phyloP scores from a whole-genome alignment of 2,113 vertebrate species.

The Sorex fumeus region DNA sequence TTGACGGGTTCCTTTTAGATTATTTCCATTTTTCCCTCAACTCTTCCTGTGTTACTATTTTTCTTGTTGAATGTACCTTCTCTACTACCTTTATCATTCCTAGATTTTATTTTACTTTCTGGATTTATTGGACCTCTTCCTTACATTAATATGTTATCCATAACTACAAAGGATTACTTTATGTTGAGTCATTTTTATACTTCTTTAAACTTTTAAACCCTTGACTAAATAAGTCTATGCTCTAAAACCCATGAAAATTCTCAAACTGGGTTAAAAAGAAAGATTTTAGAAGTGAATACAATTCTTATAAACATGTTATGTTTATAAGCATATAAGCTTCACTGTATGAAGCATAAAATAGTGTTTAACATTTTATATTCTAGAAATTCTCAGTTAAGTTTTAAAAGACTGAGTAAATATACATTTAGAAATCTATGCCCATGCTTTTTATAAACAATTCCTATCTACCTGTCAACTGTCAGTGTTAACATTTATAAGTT shows the following conservation, averaged over 20 bases:
- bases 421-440: constrained; percentile 65
- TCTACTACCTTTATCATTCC: constrained; percentile 31
- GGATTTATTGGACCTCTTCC: constrained; percentile 25
- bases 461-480: constrained; percentile 68
- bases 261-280: constrained; percentile 58
- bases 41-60: constrained; percentile 28
- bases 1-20: constrained; percentile 35
- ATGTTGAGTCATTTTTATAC: constrained; percentile 65
- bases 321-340: too few species aligned
- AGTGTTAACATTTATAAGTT: constrained; percentile 67
- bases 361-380: constrained; percentile 62
- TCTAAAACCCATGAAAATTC: constrained; percentile 60
- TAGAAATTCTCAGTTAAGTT: constrained; percentile 70
- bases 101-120: constrained; percentile 53
- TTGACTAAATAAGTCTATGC: constrained; percentile 65
- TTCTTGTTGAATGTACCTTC: constrained; percentile 40
- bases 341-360: constrained; percentile 62
- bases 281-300: constrained; percentile 48
- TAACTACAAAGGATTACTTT: constrained; percentile 62
- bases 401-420: constrained; percentile 74
- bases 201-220: constrained; percentile 65
- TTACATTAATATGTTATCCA: constrained; percentile 52
- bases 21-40: neutral
- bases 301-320: constrained; percentile 70
- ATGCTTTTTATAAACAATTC: constrained; percentile 66